phyloP scores from a whole-genome alignment of 2,113 vertebrate genomes.

The Dasyprocta punctata region DNA sequence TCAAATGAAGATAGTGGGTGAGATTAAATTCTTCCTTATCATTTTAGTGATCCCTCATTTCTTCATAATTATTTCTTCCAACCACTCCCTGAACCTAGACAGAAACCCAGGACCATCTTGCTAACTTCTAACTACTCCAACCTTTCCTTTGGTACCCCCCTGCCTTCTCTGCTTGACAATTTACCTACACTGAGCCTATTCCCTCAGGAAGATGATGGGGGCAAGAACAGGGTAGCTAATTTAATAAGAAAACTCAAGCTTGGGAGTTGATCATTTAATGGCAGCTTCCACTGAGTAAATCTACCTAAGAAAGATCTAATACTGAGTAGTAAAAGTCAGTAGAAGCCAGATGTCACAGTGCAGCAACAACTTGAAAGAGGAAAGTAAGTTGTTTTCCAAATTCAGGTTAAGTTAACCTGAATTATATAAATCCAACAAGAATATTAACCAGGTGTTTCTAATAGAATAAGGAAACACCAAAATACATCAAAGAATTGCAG shows the following conservation, averaged over 20 bases:
- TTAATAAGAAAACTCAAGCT: background rate
- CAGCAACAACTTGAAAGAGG: background rate
- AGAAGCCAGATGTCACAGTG: background rate
- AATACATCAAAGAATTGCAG: background rate
- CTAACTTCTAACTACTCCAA: background rate
- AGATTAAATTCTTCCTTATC: background rate
- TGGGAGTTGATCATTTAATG: background rate
- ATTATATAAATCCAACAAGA: background rate
- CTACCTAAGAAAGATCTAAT: background rate
- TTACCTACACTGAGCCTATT: background rate
- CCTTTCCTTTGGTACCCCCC: background rate
- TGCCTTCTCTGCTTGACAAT: background rate
- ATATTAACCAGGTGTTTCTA: slow-evolving; percentile 61
- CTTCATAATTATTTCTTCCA: background rate
- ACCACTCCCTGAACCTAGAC: background rate
- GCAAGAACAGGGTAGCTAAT: background rate
- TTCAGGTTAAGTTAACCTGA: background rate
- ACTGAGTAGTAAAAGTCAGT: background rate
- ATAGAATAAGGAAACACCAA: slow-evolving; percentile 37
- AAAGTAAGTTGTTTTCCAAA: background rate
- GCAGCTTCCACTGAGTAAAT: background rate
- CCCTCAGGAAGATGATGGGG: background rate
- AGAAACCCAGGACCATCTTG: background rate
- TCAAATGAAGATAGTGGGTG: background rate
- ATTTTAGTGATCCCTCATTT: background rate